Evolutionary conservation across 1,140 invertebrate species (phyloP).

Genomic region (Drosophila mojavensis): DNA sequence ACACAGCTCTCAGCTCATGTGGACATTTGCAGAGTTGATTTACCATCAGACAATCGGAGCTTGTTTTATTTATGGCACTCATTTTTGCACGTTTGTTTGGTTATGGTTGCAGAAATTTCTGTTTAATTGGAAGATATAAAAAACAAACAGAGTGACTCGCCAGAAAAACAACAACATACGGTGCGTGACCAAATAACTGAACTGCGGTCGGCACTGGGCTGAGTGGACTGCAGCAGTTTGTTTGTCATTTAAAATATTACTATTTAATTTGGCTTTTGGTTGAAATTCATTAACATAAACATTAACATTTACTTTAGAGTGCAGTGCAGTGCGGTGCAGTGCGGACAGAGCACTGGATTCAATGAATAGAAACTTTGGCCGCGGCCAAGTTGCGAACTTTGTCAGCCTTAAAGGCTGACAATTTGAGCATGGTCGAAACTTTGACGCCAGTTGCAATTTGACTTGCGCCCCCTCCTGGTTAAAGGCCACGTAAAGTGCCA

Average conservation of each 20-base stretch:
- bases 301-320: conserved; percentile 27
- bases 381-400: conserved; percentile 15
- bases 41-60: conserved; percentile 19
- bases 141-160: conserved; percentile 5
- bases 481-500: conserved; percentile 57
- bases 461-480: conserved; percentile 33
- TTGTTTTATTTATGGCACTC: conserved; percentile 45
- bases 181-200: conserved; percentile 20
- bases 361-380: conserved; percentile 47
- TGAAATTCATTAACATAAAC: conserved; percentile 40
- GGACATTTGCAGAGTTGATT: conserved; percentile 31
- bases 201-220: neutral
- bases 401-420: conserved; percentile 39
- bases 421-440: conserved; percentile 56
- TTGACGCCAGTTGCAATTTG: conserved; percentile 44
- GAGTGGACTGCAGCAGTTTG: neutral
- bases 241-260: conserved; percentile 10
- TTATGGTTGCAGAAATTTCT: conserved; percentile 62
- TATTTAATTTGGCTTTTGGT: conserved; percentile 33
- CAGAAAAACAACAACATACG: neutral
- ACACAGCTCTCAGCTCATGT: neutral
- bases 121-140: conserved; percentile 45
- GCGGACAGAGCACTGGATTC: conserved; percentile 23
- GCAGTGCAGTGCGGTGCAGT: conserved; percentile 21
- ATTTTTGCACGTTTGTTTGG: conserved; percentile 44